These are phyloP conservation scores for Neodiprion lecontei DNA, from an alignment of 1,140 invertebrate genomes.

Conservation along the genomic window DNA sequence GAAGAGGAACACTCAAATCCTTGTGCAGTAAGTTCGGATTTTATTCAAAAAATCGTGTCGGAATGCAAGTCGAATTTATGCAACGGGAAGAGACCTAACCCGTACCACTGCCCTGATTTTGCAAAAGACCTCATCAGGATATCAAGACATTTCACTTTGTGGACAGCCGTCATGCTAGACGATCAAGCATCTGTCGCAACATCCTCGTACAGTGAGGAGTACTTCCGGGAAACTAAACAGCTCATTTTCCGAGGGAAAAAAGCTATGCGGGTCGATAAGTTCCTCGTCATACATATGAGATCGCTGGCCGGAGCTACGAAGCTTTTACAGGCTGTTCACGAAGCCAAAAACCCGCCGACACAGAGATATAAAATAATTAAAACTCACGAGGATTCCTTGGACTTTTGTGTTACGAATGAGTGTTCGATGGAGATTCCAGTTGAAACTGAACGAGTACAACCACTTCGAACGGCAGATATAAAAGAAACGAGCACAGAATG, in stretches of 20 bases:
- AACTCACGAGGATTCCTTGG: background rate
- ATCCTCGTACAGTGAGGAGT: slow-evolving; percentile 32
- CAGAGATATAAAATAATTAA: background rate
- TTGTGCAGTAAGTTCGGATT: slow-evolving; percentile 10
- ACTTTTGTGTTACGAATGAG: background rate
- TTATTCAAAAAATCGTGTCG: slow-evolving; percentile 19
- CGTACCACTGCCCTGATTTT: slow-evolving; percentile 25
- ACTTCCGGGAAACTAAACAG: slow-evolving; percentile 31
- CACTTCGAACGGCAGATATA: no score
- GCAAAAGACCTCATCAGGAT: slow-evolving; percentile 19
- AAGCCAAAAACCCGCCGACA: background rate
- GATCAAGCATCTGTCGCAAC: slow-evolving; percentile 18
- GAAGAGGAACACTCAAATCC: slow-evolving; percentile 11
- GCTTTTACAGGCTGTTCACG: slow-evolving; percentile 15
- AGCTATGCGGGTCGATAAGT: slow-evolving; percentile 26
- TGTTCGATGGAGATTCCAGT: no score
- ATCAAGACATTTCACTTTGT: slow-evolving; percentile 27
- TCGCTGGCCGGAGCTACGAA: slow-evolving; percentile 21
- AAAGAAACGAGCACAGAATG: no score
- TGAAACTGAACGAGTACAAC: no score
- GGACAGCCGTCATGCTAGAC: slow-evolving; percentile 24
- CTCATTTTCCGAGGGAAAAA: slow-evolving; percentile 20
- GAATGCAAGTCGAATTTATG: slow-evolving; percentile 14
- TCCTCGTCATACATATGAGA: slow-evolving; percentile 23
- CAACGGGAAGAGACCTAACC: slow-evolving; percentile 19